Conservation (phyloP, 2,113 vertebrate species). For the Propithecus coquereli region DNA sequence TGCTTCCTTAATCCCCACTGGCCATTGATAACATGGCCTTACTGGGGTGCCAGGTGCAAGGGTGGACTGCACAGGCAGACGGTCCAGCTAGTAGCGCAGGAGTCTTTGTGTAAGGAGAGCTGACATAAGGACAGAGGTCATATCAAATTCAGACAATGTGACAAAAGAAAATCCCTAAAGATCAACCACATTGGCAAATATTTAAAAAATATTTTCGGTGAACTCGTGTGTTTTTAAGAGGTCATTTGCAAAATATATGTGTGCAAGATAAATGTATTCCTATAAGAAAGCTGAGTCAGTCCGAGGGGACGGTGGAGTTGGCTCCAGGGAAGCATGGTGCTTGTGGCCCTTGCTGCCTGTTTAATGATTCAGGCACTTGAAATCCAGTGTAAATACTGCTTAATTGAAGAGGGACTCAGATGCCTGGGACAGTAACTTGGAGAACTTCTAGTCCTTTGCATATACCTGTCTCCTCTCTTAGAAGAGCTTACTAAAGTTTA, state of each 20-base stretch:
- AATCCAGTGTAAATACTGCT: background rate
- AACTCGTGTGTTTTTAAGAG: background rate
- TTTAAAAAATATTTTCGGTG: background rate
- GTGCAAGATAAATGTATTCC: background rate
- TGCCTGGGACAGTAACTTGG: background rate
- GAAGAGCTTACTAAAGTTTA: background rate
- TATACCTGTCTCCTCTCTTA: background rate
- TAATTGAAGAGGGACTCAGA: background rate
- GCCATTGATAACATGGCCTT: background rate
- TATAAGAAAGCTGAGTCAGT: background rate
- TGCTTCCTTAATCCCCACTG: background rate
- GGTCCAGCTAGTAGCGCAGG: background rate
- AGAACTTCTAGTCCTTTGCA: background rate
- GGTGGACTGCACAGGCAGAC: background rate
- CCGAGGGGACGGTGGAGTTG: accelerated
- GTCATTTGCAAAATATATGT: background rate
- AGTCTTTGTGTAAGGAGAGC: background rate
- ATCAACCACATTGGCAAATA: background rate
- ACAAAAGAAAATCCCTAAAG: background rate
- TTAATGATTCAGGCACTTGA: background rate
- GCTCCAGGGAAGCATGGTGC: background rate
- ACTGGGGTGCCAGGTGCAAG: background rate
- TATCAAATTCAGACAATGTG: background rate
- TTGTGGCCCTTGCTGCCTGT: background rate
- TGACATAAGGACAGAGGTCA: too few species aligned